Evolutionary conservation across 53 echinoderm and acorn worm genomes (phyloP), one percentile per base, ranked within the genome.

Genomic region (Astropecten irregularis): DNA sequence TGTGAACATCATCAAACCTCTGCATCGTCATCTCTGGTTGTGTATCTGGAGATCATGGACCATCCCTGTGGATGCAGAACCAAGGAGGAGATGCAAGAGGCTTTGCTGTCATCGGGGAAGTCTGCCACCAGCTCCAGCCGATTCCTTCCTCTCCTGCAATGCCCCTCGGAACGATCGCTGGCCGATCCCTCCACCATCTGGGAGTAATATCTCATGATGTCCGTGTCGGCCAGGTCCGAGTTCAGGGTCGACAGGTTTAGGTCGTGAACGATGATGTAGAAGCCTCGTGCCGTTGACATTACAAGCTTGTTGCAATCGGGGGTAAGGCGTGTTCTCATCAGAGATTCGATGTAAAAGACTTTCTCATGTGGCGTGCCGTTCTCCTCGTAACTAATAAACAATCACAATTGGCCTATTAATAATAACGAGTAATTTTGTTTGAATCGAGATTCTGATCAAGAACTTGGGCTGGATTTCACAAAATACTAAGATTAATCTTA

Each of bases 21-120:
- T 2, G 87, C 71, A 51, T 94, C 94, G 56, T 97, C 94, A 64
- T 84, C 86, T 69, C 90, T 85, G 2, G 93, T 94, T 0, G 94
- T 97, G 33, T 87, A 94, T 68, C 97, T 62, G 9, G 97, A 97
- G 76, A 97, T 90, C 92, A 97, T 92, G 64, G 92, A 85, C 97
- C 97, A 97, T 11, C 97, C 92, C 64, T 97, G 97, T 0, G 97
- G 97, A 83, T 97, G 97, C 31, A 97, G 77, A 4, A 91, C 85
- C 50, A 97, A 74, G 0, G 97, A 97, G 38, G 97, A 97, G 31
- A 97, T 97, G 69, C 97, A 92, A 68, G 89, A 92, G 1, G 90
- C 90, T 38, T 58, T 88, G 34, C 90, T 90, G 56, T 91, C 88
- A 15, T 89, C 85, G 0, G 97, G 97, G 34, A 94, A 94, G 53